Conservation (phyloP, 1,140 invertebrate genomes). For the Philopotamus ludificatus region DNA sequence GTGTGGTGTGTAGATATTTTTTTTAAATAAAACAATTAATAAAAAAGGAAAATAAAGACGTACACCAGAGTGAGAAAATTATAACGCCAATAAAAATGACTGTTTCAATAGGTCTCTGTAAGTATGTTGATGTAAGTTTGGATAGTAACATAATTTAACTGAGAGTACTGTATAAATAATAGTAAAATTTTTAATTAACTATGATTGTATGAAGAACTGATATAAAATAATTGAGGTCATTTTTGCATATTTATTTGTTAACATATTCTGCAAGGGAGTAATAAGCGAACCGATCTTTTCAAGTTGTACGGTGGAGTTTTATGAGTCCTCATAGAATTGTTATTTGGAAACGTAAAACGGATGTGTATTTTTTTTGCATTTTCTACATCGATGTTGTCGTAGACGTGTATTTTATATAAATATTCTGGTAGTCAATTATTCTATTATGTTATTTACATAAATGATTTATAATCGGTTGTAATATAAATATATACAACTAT, state of each 20-base stretch:
- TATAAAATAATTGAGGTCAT: slow-evolving; percentile 15
- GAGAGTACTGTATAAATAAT: slow-evolving; percentile 10
- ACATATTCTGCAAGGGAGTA: background rate
- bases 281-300: too few species aligned
- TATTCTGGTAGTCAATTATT: too few species aligned
- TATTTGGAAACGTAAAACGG: too few species aligned
- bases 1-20: slow-evolving; percentile 37
- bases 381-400: too few species aligned
- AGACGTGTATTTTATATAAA: too few species aligned
- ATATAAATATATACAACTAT: too few species aligned
- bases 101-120: slow-evolving; percentile 39
- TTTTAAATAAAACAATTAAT: slow-evolving; percentile 27
- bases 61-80: slow-evolving; percentile 36
- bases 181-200: slow-evolving; percentile 10
- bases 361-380: too few species aligned
- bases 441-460: too few species aligned
- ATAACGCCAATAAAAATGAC: slow-evolving; percentile 40
- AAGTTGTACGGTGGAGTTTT: too few species aligned
- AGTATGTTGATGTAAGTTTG: slow-evolving; percentile 34
- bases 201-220: slow-evolving; percentile 28
- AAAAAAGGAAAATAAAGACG: slow-evolving; percentile 20
- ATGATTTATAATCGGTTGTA: too few species aligned
- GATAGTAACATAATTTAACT: slow-evolving; percentile 30
- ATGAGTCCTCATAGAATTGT: too few species aligned
- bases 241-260: slow-evolving; percentile 33